A percentile compares a stretch with the other conserved stretches of the same genome.
phyloP scores from a whole-genome alignment of 2,888 invertebrate genomes.

The Deilephila elpenor region DNA sequence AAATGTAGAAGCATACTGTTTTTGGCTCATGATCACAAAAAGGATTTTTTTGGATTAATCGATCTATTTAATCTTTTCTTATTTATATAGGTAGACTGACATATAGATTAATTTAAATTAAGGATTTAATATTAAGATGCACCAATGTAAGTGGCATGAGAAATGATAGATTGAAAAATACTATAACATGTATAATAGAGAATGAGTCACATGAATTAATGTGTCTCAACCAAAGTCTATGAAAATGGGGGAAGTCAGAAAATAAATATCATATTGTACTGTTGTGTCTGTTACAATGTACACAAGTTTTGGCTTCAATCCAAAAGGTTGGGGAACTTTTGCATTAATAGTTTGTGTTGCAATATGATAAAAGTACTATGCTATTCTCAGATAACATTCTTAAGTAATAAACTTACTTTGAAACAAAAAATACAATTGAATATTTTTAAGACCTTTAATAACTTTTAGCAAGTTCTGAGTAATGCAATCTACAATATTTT shows the following conservation, averaged over 20 bases:
- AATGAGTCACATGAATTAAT: neutral
- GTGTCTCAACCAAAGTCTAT: neutral
- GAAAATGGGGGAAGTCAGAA: neutral
- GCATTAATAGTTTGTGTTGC: neutral
- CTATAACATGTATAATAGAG: neutral
- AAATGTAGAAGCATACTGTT: neutral
- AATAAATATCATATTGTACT: neutral
- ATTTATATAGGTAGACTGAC: too few relatives aligned
- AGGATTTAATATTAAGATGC: too few relatives aligned
- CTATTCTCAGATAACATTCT: too few relatives aligned
- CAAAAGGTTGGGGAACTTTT: slow-evolving; percentile 6
- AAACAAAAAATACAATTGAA: too few relatives aligned
- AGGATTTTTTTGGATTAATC: neutral
- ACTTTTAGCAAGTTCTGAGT: too few relatives aligned
- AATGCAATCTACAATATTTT: too few relatives aligned
- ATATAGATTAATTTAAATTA: too few relatives aligned
- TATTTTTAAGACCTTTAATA: too few relatives aligned
- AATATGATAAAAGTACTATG: neutral
- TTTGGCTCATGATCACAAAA: neutral
- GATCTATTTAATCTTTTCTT: neutral
- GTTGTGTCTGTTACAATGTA: neutral
- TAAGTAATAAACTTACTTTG: too few relatives aligned
- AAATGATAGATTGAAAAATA: too few relatives aligned
- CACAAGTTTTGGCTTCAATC: neutral
- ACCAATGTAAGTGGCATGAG: too few relatives aligned